These are phyloP conservation scores for Pilophorus perplexus DNA, from an alignment of 2,888 invertebrate species.

Conservation along the genomic window DNA sequence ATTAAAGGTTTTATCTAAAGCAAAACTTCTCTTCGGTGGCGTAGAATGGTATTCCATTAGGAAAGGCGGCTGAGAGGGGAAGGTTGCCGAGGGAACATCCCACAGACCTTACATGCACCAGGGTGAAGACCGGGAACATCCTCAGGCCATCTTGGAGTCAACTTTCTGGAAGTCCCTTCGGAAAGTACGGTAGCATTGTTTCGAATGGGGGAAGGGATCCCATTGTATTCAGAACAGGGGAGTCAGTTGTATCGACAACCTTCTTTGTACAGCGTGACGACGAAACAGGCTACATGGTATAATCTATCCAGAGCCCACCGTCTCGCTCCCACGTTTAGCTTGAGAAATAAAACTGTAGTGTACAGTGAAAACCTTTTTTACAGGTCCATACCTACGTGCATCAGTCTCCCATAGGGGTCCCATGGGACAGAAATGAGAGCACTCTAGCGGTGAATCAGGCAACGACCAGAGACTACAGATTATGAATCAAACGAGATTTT, in stretches of 20 bases:
- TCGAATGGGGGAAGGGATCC: not conserved
- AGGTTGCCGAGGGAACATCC: not conserved
- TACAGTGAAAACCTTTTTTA: too few species aligned
- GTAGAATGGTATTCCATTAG: constrained; percentile 25
- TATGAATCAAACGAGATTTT: too few species aligned
- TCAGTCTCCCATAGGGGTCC: too few species aligned
- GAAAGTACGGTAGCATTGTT: constrained; percentile 18
- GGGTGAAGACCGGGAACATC: not conserved
- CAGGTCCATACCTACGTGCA: too few species aligned
- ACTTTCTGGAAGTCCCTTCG: not conserved
- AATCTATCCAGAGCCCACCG: too few species aligned
- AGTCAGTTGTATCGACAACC: constrained; percentile 13
- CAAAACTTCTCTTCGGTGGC: constrained; percentile 21
- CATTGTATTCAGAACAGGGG: constrained; percentile 28
- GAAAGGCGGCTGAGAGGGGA: not conserved
- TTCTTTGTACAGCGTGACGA: constrained; percentile 15
- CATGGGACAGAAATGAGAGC: too few species aligned
- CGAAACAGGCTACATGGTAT: too few species aligned
- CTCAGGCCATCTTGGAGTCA: constrained; percentile 15
- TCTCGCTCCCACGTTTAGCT: too few species aligned
- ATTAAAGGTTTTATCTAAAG: constrained; percentile 33
- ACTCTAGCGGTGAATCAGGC: too few species aligned
- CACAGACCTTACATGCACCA: too few species aligned
- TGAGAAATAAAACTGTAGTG: too few species aligned
- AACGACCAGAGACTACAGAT: too few species aligned